Evolutionary conservation across 2,797 vertebrate genomes (phyloP), one percentile per base, ranked within the genome.

Genomic region (Percopsis omiscomaycus): DNA sequence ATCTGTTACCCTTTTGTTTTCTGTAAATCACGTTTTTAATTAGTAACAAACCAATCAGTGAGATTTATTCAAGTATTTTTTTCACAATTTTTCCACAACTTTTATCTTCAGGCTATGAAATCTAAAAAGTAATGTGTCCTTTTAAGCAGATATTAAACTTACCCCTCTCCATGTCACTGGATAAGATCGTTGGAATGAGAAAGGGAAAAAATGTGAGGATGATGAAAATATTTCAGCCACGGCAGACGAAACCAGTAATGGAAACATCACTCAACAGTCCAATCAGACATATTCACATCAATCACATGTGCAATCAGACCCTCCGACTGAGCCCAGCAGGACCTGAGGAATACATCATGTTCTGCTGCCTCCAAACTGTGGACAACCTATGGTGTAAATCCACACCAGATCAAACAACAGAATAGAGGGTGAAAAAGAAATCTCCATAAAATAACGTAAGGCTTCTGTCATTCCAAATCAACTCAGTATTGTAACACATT

Each of bases 231-330:
- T 73, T 69, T 79, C 76, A 78, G 56, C 72, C 69, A 70, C 44
- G 55, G 63, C 50, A 66, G 58, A n/a, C 16, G 50, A 57, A 58
- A 11, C 55, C 55, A 61, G 48, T 72, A 78, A 81, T 77, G 61
- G 73, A 78, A 74, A 71, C 80, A 80, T 83, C 82, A 80, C 60
- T 83, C 75, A 83, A 55, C 54, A 14, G 8, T 68, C 74, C 74
- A 78, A 82, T 81, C 80, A 77, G 68, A 76, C 51, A 57, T 29
- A 51, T 57, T 48, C 28, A 48, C 50, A 64, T 59, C 44, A 37
- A 22, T 64, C 56, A 55, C 52, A 44, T 37, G 62, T 55, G 30
- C 52, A 71, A 64, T 64, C 52, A 64, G 28, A 15, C 13, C 28
- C 62, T 48, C 62, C 27, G 55, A 51, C 63, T 44, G 66, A 66